These are phyloP conservation scores for Hermatobates lingyangjiaoensis DNA, from an alignment of 1,140 invertebrate genomes.

Conservation along the genomic window DNA sequence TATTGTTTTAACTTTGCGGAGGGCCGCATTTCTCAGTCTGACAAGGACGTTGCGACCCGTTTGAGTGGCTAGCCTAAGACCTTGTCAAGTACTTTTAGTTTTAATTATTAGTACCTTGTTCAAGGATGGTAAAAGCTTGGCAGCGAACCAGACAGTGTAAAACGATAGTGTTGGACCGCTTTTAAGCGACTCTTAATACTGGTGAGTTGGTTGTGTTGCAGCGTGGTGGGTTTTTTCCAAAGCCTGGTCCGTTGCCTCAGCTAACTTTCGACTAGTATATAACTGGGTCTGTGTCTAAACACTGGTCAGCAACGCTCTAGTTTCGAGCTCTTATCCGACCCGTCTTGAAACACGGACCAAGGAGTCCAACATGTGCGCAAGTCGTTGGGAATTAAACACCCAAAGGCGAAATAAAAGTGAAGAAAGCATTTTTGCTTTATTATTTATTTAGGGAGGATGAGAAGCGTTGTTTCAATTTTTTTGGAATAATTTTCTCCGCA, in stretches of 20 bases:
- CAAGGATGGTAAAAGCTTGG: not conserved
- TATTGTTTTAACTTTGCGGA: no score
- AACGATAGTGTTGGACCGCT: slow-evolving; percentile 8
- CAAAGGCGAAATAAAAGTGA: slow-evolving; percentile 15
- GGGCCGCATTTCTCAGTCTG: slow-evolving; percentile 8
- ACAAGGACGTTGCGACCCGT: slow-evolving; percentile 27
- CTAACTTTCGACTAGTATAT: slow-evolving; percentile 1
- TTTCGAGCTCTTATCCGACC: slow-evolving; percentile 48
- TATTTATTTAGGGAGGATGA: slow-evolving; percentile 23
- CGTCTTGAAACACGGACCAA: slow-evolving; percentile 91
- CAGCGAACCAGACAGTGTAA: not conserved
- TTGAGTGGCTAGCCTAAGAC: slow-evolving; percentile 22
- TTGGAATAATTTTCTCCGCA: slow-evolving; percentile 25
- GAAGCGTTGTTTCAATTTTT: no score
- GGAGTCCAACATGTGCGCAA: slow-evolving; percentile 70
- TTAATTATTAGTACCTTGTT: no score
- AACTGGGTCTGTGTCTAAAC: slow-evolving; percentile 6
- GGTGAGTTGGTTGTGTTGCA: not conserved
- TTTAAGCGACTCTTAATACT: not conserved
- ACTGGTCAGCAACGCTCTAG: slow-evolving; percentile 32
- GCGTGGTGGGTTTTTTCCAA: not conserved
- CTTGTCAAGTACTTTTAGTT: no score
- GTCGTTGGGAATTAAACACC: slow-evolving; percentile 47
- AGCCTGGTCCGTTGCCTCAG: not conserved
- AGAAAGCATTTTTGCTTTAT: no score